Evolutionary conservation across 2,113 vertebrate species (phyloP), one percentile per base, ranked within the genome.

Genomic region (Ivindomyrus marchei): DNA sequence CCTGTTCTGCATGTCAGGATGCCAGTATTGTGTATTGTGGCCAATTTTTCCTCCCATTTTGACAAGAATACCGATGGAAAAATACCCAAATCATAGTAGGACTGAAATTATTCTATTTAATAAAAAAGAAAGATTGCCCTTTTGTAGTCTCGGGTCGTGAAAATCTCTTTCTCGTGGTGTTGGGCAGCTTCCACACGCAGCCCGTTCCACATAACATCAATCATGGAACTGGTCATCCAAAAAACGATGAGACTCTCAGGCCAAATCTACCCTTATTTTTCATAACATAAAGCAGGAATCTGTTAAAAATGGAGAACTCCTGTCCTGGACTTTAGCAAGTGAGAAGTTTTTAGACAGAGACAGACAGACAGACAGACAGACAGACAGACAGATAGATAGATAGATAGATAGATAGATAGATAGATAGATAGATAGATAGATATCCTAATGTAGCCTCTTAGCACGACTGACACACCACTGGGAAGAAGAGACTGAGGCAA

Each of bases 221-320:
- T 45, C 89, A 85, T 46, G 46, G 24, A 77, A 21, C 66, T 39
- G 45, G 50, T 39, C 47, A 45, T 85, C 74, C 77, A 24, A 45
- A 62, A 85, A 24, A 21, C 42, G 8, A 24, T 85, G 7, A 19
- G 52, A 5, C 80, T 58, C 80, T 62, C 19, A 52, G 58, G 77
- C 39, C 52, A 89, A 56, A 89, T 31, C 42, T 52, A 36, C 47
- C n/a, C 42, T 53, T 87, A 50, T 53, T 87, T 87, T 47, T 87
- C 4, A 87, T 13, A 87, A 31, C 85, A 52, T 7, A 47, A 46
- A 39, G 80, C 45, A 46, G 39, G 7, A 84, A 24, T 46, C 80
- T 42, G 80, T 84, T 45, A 21, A 84, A 47, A 84, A 77, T 77
- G 31, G 13, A 77, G 11, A 77, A 77, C 70, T 77, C 13, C 70